Evolutionary conservation across 1,140 invertebrate species (phyloP).

Genomic region (Neodiprion virginianus): DNA sequence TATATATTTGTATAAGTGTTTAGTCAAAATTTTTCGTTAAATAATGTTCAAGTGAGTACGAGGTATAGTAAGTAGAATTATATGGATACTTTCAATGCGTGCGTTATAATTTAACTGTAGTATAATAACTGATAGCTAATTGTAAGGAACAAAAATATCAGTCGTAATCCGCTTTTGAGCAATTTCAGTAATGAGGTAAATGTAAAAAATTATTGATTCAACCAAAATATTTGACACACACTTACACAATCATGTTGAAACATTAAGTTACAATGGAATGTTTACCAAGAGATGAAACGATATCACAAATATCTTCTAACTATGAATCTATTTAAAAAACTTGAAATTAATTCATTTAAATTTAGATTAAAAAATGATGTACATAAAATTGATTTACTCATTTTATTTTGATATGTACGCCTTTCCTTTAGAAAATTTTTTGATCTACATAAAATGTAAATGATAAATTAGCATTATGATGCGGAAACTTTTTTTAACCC

Average conservation of each 20-base stretch:
- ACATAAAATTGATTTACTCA: neutral
- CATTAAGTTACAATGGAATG: neutral
- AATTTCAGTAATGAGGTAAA: neutral
- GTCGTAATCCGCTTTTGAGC: neutral
- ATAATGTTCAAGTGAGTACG: too few species aligned
- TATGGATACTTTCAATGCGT: neutral
- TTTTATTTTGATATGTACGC: neutral
- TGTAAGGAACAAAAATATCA: constrained; percentile 4
- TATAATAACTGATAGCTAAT: neutral
- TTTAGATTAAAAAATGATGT: neutral
- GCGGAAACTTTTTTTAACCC: neutral
- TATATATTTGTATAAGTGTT: too few species aligned
- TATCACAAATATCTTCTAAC: neutral
- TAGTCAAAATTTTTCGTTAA: too few species aligned
- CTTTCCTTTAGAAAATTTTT: neutral
- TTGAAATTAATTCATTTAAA: neutral
- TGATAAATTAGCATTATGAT: neutral
- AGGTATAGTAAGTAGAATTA: too few species aligned
- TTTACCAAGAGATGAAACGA: neutral
- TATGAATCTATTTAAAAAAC: neutral
- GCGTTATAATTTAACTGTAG: neutral
- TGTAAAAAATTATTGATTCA: neutral
- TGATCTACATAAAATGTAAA: neutral
- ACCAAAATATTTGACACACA: too few species aligned
- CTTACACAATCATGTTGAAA: neutral